Base-by-base conservation (phyloP, 2,113 vertebrate genomes). In the Spea multiplicata region DNA sequence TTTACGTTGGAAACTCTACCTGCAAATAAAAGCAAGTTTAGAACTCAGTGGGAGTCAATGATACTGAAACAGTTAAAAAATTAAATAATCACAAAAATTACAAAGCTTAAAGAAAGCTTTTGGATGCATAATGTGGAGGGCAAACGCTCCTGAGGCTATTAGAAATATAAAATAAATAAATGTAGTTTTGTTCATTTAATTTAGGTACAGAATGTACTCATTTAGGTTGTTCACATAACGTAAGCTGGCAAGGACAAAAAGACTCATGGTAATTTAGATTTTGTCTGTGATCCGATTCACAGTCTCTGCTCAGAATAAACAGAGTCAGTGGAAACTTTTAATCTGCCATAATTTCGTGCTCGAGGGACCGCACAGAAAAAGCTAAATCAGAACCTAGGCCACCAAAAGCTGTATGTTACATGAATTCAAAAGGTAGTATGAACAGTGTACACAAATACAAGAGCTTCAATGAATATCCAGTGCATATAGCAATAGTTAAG, bases 171-270 rank as follows among this genome's bases (percentile, higher is more conserved):
- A 52, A 53, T 16, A 62, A 65, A 72, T 72, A 65, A 71, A 71
- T 78, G 45, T 50, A 71, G n/a, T 52, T 76, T 76, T 78, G 47
- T 72, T 48, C 69, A 66, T 17, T 72, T 52, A n/a, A 68, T 57
- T 57, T 68, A 4, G 12, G 69, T 55, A 65, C 76, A 72, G 59
- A 66, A 78, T 72, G 69, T 78, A 66, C 76, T 78, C 61, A 78
- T 78, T 78, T 78, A 78, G 69, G 48, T 66, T 66, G 76, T 10
- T n/a, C 52, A 47, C 59, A 64, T 65, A 72, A 78, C 66, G 67
- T 62, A 78, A 78, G 72, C 67, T 48, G 3, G 67, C 68, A 78
- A 53, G 57, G 57, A 71, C 47, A 65, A 64, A 64, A 78, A 65
- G 55, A 64, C 69, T 72, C 47, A 59, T 66, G 65, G 44, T 78